Evolutionary conservation across 1,140 invertebrate genomes (phyloP), one percentile per base, ranked within the genome.

Genomic region (Drosophila ficusphila): DNA sequence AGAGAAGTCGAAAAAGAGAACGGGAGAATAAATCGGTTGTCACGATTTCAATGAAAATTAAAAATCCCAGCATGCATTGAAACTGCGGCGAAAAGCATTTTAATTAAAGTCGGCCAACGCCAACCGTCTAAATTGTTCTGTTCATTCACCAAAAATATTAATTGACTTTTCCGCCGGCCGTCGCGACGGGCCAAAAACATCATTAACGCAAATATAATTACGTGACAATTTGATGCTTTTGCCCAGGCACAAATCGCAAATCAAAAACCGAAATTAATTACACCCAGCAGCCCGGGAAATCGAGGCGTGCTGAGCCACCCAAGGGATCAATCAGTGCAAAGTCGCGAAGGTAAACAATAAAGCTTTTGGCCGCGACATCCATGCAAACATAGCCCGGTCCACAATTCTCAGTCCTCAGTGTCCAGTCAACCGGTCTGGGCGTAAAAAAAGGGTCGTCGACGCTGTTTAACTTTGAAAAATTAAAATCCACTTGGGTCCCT

Each of bases 131-230:
- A 81, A 81, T 81, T 73, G 76, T 62, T n/a, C n/a, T 76, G 71
- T 58, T 60, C 61, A 61, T 56, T 76, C 68, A 60, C 58, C 41
- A 58, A 79, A 83, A 76, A 86, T 82, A 76, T 88, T 88, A 88
- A 88, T 88, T 88, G 82, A 88, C 82, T 89, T 88, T 85, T 88
- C 47, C 53, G 58, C 65, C 76, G 70, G 47, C 27, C 34, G 57
- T 19, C 29, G 61, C 23, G 76, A 65, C 47, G 52, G 73, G 56
- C 58, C 70, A 46, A 52, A 69, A 70, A 78, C 78, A 82, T 88
- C 78, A 88, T 88, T 88, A 89, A 77, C 64, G 73, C 70, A 88
- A 88, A 88, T 88, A 88, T 88, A 88, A 88, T 88, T 88, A 88
- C 82, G 82, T 88, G 82, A 88, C 82, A 88, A 88, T 88, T 88